Evolutionary conservation across 2,797 vertebrate genomes (phyloP), one percentile per base, ranked within the genome.

Genomic region (Liparis tanakae): DNA sequence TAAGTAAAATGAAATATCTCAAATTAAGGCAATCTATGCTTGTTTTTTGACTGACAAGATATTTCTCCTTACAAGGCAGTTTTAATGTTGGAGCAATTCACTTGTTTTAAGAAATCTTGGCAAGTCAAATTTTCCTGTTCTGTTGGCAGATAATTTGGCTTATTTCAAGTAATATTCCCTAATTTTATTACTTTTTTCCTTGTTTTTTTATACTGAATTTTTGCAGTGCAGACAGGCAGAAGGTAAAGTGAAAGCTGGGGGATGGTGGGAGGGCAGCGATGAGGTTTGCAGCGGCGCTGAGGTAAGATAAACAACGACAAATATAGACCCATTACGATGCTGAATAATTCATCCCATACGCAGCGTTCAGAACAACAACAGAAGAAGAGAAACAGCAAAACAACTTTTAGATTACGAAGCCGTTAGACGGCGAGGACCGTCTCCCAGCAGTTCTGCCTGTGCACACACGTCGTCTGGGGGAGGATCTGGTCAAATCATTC

Each of bases 331-430:
- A 92, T 92, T 91, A 93, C 76, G 68, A 85, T 80, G 78, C 61
- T 93, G 90, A 94, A 94, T 94, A 88, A 94, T 94, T 93, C 86
- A 94, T 92, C 70, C 79, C 75, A 85, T 88, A 86, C 7, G 48
- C 73, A 72, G 79, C 71, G 83, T 87, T 85, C 79, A 76, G 72
- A 79, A 91, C 86, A 89, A 92, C 85, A 91, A 91, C 78, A 55
- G 60, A 37, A 33, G 61, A 57, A 69, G 67, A 64, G 34, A 48
- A 75, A 58, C 61, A 79, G 70, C 56, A 73, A 78, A 80, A 87
- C 85, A 90, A 82, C 65, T 70, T 61, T 44, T 44, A 76, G 74
- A 78, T 87, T 86, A 84, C 79, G 55, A 34, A 76, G 67, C 70
- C 63, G 83, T 77, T 81, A 77, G 70, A 74, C 33, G 79, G 67